These are phyloP conservation scores for Thereva nobilitata DNA, from an alignment of 2,888 invertebrate species.

Conservation along the genomic window DNA sequence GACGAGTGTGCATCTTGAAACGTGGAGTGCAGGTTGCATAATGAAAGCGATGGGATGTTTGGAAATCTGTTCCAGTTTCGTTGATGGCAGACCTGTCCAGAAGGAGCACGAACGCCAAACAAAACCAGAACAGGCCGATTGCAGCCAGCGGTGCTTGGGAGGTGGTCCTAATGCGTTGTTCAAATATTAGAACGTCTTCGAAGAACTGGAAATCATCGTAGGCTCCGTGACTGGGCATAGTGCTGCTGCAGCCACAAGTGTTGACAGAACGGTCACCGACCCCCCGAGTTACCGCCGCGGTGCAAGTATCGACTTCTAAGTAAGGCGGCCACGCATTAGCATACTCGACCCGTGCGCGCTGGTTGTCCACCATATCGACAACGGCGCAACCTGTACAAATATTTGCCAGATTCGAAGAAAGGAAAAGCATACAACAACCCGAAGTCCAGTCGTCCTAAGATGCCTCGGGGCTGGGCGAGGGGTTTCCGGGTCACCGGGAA, in stretches of 20 bases:
- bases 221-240: not conserved
- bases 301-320: conserved; percentile 8
- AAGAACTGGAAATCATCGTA: not conserved
- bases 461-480: conserved; percentile 1
- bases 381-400: conserved; percentile 25
- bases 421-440: conserved; percentile 17
- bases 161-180: too few relatives aligned
- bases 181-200: too few relatives aligned
- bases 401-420: conserved; percentile 28
- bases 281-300: not conserved
- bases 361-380: conserved; percentile 24
- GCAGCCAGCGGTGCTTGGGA: too few relatives aligned
- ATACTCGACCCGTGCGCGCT: conserved; percentile 17
- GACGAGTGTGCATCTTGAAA: too few relatives aligned
- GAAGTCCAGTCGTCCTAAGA: not conserved
- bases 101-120: too few relatives aligned
- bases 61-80: too few relatives aligned
- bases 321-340: conserved; percentile 20
- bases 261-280: conserved; percentile 29
- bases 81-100: too few relatives aligned
- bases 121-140: too few relatives aligned
- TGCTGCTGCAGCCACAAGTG: conserved; percentile 12
- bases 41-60: too few relatives aligned
- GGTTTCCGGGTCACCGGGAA: conserved; percentile 6
- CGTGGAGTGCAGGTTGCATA: too few relatives aligned